Conservation (phyloP, 2,888 invertebrate species). For the Stenodema calcarata region DNA sequence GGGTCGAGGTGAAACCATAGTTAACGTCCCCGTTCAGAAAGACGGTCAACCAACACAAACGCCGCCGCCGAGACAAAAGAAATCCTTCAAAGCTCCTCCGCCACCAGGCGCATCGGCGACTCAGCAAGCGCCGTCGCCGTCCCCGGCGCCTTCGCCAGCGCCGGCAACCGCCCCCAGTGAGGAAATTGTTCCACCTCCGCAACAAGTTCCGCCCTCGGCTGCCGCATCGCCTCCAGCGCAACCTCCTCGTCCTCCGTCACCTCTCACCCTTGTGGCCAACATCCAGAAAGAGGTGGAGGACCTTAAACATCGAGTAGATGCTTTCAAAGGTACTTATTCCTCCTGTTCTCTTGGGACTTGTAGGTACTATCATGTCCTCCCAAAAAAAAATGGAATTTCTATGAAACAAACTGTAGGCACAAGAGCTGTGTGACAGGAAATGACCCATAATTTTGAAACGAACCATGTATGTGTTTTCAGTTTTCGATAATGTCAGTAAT, state of each 20-base stretch:
- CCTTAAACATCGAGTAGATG: conserved; percentile 77
- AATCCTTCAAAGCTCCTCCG: background rate
- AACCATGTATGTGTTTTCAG: too few relatives aligned
- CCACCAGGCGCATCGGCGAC: conserved; percentile 36
- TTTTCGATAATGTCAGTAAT: too few relatives aligned
- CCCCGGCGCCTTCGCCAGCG: conserved; percentile 44
- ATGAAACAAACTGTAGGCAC: too few relatives aligned
- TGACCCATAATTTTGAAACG: too few relatives aligned
- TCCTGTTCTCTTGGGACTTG: too few relatives aligned
- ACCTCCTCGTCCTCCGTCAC: conserved; percentile 62
- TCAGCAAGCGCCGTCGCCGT: conserved; percentile 49
- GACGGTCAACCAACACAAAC: conserved; percentile 56
- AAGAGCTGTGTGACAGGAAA: too few relatives aligned
- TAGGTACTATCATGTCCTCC: too few relatives aligned
- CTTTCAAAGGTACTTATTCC: conserved; percentile 68
- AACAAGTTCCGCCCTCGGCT: background rate
- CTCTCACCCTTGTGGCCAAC: conserved; percentile 74
- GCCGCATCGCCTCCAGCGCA: conserved; percentile 57
- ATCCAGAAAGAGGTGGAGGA: conserved; percentile 83
- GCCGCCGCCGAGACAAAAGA: conserved; percentile 48
- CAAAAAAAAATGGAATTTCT: too few relatives aligned
- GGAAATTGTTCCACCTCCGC: conserved; percentile 44
- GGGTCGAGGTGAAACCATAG: conserved; percentile 80
- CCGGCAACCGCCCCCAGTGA: conserved; percentile 58
- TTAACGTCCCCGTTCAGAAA: conserved; percentile 60